Evolutionary conservation across 2,113 vertebrate species (phyloP).

Genomic region (Phaethon lepturus): DNA sequence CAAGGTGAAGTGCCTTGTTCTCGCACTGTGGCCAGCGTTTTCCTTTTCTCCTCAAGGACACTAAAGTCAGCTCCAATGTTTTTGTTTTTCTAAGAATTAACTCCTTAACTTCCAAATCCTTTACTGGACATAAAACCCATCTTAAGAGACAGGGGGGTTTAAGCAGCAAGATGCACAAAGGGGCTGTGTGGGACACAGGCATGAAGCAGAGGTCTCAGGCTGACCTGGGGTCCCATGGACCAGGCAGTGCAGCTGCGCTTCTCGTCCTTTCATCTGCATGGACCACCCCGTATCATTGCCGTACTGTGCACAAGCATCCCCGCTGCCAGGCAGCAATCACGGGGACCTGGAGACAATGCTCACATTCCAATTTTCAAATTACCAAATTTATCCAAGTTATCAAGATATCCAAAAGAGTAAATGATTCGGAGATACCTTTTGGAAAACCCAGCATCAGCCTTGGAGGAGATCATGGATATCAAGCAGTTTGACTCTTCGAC

Average conservation of each 20-base stretch:
- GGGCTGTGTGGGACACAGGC: neutral
- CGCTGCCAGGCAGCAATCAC: neutral
- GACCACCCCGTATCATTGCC: fast-evolving
- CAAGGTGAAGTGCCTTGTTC: neutral
- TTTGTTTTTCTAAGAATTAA: neutral
- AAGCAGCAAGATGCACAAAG: neutral
- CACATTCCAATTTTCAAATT: neutral
- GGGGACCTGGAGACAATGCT: neutral
- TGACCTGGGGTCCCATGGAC: neutral
- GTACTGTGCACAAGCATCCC: fast-evolving
- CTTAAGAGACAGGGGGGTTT: neutral
- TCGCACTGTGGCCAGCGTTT: neutral
- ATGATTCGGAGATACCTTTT: neutral
- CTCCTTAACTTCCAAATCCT: neutral
- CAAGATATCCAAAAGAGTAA: neutral
- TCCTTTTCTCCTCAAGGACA: neutral
- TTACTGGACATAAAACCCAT: neutral
- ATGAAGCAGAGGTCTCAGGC: neutral
- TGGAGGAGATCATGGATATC: neutral
- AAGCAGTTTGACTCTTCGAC: neutral
- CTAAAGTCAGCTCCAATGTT: neutral
- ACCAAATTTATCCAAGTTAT: neutral
- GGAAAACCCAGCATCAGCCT: neutral
- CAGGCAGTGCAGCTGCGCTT: neutral
- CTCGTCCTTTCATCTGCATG: neutral